Evolutionary conservation across 1,140 invertebrate genomes (phyloP).

Genomic region (Procambarus clarkii): DNA sequence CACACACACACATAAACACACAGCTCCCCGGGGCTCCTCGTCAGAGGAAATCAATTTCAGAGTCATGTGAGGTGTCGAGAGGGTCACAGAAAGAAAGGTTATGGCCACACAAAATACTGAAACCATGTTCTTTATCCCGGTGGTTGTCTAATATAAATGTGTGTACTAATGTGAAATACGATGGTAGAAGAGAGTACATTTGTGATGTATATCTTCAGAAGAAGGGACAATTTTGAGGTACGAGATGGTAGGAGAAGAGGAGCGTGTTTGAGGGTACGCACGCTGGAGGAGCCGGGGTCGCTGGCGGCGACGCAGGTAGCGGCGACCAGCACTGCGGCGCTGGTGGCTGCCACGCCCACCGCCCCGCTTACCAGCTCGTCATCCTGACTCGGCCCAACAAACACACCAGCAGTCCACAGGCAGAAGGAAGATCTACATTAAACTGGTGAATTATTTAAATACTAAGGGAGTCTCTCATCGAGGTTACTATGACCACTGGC

Average conservation of each 20-base stretch:
- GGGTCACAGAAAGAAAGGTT: no score
- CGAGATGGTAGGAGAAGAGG: not conserved
- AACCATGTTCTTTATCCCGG: no score
- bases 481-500: not conserved
- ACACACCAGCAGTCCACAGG: not conserved
- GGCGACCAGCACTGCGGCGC: constrained; percentile 31
- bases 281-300: constrained; percentile 14
- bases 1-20: no score
- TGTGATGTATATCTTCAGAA: no score
- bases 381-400: not conserved
- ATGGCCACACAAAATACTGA: no score
- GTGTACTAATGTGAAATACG: no score
- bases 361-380: constrained; percentile 19
- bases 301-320: not conserved
- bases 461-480: not conserved
- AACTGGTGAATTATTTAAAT: not conserved
- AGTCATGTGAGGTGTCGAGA: no score
- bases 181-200: no score
- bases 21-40: no score
- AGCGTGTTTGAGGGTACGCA: constrained; percentile 18
- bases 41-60: no score
- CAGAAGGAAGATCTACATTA: not conserved
- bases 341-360: constrained; percentile 11
- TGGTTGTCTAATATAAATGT: no score
- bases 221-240: not conserved